These are phyloP conservation scores for Cremastinae sp. DNA, from an alignment of 2,888 invertebrate species.

Conservation along the genomic window DNA sequence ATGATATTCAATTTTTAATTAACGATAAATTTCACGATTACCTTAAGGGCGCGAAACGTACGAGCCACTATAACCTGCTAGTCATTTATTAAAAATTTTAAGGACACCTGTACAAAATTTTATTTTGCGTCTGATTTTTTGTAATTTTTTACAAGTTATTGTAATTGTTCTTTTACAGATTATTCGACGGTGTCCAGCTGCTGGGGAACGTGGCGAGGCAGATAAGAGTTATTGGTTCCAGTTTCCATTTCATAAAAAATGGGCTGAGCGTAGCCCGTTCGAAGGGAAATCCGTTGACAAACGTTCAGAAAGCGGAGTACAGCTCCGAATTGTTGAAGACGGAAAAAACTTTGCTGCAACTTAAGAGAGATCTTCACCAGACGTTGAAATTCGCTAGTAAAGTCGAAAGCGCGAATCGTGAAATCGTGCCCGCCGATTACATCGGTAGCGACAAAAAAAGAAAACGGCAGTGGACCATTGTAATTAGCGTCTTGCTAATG, in stretches of 20 bases:
- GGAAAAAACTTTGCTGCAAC: constrained; percentile 59
- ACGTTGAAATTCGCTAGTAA: constrained; percentile 65
- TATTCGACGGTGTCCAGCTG: constrained; percentile 82
- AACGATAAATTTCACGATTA: too few relatives aligned
- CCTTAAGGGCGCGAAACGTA: too few relatives aligned
- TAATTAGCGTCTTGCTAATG: constrained; percentile 67
- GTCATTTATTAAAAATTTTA: too few relatives aligned
- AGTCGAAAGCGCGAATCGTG: constrained; percentile 66
- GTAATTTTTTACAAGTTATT: not conserved
- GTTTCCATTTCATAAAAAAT: constrained; percentile 81
- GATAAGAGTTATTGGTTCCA: constrained; percentile 83
- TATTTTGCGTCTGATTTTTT: constrained; percentile 79
- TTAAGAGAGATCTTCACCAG: constrained; percentile 67
- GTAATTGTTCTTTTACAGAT: constrained; percentile 77
- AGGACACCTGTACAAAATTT: constrained; percentile 17
- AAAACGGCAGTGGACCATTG: constrained; percentile 67
- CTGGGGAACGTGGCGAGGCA: constrained; percentile 83
- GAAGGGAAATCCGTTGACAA: constrained; percentile 49
- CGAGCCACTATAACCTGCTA: too few relatives aligned
- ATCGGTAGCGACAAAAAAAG: constrained; percentile 68
- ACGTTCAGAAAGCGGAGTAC: constrained; percentile 61
- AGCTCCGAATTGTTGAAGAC: constrained; percentile 65
- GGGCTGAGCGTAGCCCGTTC: constrained; percentile 60
- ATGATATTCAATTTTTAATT: too few relatives aligned
- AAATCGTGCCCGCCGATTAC: constrained; percentile 68